A percentile compares a stretch with the other conserved stretches of the same genome.
Evolutionary conservation across 2,888 invertebrate genomes (phyloP).

Genomic region (Platerodrilus igneus): DNA sequence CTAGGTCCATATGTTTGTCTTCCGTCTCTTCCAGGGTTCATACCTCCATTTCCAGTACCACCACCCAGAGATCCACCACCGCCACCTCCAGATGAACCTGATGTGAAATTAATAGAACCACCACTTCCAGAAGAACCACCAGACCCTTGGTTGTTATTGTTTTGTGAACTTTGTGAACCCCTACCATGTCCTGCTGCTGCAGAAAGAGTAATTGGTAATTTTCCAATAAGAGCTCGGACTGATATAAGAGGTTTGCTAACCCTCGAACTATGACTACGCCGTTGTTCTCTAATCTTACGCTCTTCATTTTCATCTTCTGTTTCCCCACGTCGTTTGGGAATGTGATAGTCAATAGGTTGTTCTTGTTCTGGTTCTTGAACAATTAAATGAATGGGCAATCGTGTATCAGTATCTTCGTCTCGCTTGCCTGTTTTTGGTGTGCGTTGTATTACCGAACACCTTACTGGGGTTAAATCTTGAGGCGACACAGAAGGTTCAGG

Average conservation of each 20-base stretch:
- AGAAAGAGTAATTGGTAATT: constrained; percentile 61
- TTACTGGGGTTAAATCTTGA: constrained; percentile 50
- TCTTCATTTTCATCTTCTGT: constrained; percentile 65
- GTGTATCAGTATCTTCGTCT: constrained; percentile 36
- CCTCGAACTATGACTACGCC: constrained; percentile 64
- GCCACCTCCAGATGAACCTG: constrained; percentile 49
- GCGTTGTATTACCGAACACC: constrained; percentile 78
- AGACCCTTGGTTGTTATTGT: constrained; percentile 39
- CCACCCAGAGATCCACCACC: constrained; percentile 54
- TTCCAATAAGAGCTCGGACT: constrained; percentile 52
- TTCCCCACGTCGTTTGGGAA: constrained; percentile 73
- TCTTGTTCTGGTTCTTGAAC: constrained; percentile 68
- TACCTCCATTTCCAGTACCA: constrained; percentile 68
- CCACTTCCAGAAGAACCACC: constrained; percentile 41
- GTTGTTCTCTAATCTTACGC: constrained; percentile 63
- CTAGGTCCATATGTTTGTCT: constrained; percentile 83
- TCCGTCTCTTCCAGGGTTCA: constrained; percentile 68
- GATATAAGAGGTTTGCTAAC: constrained; percentile 59
- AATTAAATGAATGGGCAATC: constrained; percentile 34
- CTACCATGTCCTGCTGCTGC: constrained; percentile 80
- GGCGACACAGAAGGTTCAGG: constrained; percentile 49
- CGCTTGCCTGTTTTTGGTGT: constrained; percentile 56
- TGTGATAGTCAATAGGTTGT: constrained; percentile 84
- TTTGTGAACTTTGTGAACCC: constrained; percentile 54
- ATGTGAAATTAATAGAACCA: constrained; percentile 45